Evolutionary conservation across 2,888 invertebrate species (phyloP), one percentile per base, ranked within the genome.

Genomic region (Craniophora ligustri): DNA sequence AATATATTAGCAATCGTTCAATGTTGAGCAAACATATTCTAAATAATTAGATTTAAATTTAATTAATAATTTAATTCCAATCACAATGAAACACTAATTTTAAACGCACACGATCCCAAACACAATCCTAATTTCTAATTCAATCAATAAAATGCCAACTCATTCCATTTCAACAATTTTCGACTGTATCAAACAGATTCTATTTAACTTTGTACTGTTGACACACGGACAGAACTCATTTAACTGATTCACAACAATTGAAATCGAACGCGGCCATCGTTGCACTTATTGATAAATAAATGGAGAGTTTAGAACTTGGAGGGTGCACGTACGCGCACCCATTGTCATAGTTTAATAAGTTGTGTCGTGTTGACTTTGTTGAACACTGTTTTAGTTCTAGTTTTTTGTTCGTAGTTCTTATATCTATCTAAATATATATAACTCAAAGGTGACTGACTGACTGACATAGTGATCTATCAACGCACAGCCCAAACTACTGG

Each of bases 201-300:
- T 72, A 77, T 84, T 78, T 72, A 82, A 81, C 72, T 84, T 74
- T 64, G 56, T 23, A 74, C 76, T 72, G 68, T 71, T 61, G 61
- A 70, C 66, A 53, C 53, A 68, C 50, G 61, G 54, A 21, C 67
- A 68, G 53, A 87, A 87, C 82, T 84, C 78, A 81, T 86, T 84
- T 81, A 86, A 86, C 85, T 84, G 75, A 80, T 73, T 78, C 81
- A 71, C 72, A 70, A 64, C 67, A 70, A 59, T 67, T 70, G 54
- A 59, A 77, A 84, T 84, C 68, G 77, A 81, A 82, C 26, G 5
- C 19, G 41, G 38, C 39, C 45, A 66, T 58, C 39, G 51, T 19
- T 46, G 35, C 45, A 39, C 38, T 44, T 66, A 71, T 68, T 61
- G 54, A 67, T 72, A 69, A 63, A 67, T 59, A 68, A 58, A 64